Evolutionary conservation across 2,888 invertebrate genomes (phyloP).

Genomic region (Leuctra nigra): DNA sequence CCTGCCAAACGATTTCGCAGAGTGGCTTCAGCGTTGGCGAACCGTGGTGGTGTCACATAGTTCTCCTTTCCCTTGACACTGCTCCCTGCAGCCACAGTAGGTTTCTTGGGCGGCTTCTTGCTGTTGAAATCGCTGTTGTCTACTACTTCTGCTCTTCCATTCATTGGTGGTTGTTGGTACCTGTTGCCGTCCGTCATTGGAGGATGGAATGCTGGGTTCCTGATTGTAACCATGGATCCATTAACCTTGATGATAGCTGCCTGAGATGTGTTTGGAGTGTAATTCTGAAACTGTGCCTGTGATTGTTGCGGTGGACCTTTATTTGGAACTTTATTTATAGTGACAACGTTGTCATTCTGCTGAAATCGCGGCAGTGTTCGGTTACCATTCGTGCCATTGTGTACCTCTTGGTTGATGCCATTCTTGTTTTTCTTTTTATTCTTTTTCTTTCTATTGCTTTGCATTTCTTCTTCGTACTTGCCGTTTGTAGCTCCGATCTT

Average conservation of each 20-base stretch:
- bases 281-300: not conserved
- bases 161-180: constrained; percentile 31
- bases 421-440: constrained; percentile 41
- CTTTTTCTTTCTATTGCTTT: constrained; percentile 48
- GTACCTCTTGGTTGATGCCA: constrained; percentile 9
- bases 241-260: constrained; percentile 59
- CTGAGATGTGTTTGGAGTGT: constrained; percentile 36
- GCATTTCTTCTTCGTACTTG: constrained; percentile 27
- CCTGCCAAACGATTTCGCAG: constrained; percentile 17
- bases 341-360: constrained; percentile 1
- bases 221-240: constrained; percentile 75
- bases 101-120: constrained; percentile 38
- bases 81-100: constrained; percentile 34
- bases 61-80: constrained; percentile 28
- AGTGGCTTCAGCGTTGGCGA: constrained; percentile 22
- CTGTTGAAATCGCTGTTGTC: constrained; percentile 36
- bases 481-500: constrained; percentile 20
- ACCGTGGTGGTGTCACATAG: constrained; percentile 20
- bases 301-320: not conserved
- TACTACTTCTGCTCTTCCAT: constrained; percentile 35
- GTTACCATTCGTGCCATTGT: not conserved
- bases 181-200: constrained; percentile 40
- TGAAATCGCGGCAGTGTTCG: not conserved
- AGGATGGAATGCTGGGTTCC: constrained; percentile 59
- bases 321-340: not conserved